Evolutionary conservation across 2,888 invertebrate genomes (phyloP).

Genomic region (Drosophila fulvimacula): DNA sequence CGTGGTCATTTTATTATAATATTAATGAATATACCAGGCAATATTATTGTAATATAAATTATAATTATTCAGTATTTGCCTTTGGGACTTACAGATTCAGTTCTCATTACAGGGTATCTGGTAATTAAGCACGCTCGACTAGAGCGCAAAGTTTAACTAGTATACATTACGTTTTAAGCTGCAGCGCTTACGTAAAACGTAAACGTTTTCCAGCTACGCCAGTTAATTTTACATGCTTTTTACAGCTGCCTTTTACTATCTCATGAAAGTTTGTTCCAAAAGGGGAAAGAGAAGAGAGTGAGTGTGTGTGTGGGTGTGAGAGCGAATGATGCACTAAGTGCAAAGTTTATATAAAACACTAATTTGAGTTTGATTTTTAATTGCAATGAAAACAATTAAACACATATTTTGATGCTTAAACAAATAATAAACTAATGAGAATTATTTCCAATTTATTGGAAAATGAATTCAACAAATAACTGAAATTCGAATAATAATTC

Average conservation of each 20-base stretch:
- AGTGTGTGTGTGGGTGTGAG: background rate
- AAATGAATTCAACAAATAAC: background rate
- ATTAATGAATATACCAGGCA: too few relatives aligned
- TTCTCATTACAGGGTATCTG: background rate
- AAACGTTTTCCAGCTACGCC: slow-evolving; percentile 14
- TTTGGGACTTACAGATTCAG: too few relatives aligned
- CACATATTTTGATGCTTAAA: background rate
- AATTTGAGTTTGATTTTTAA: background rate
- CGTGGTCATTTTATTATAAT: too few relatives aligned
- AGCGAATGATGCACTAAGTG: background rate
- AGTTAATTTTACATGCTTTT: slow-evolving; percentile 39
- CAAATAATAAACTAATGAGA: background rate
- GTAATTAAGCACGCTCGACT: background rate
- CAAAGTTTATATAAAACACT: slow-evolving; percentile 31
- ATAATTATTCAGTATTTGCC: too few relatives aligned
- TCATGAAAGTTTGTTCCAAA: background rate
- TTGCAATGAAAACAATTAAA: slow-evolving; percentile 1
- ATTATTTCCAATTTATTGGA: background rate
- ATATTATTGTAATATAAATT: too few relatives aligned
- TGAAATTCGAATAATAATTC: background rate
- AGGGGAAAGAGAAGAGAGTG: too few relatives aligned
- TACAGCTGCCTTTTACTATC: slow-evolving; percentile 32
- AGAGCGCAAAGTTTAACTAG: background rate
- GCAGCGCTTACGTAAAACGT: slow-evolving; percentile 11
- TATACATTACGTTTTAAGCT: slow-evolving; percentile 1